A percentile compares a stretch with the other conserved stretches of the same genome.
Conservation (phyloP, 2,888 invertebrate species). For the Lamproptera curius region DNA sequence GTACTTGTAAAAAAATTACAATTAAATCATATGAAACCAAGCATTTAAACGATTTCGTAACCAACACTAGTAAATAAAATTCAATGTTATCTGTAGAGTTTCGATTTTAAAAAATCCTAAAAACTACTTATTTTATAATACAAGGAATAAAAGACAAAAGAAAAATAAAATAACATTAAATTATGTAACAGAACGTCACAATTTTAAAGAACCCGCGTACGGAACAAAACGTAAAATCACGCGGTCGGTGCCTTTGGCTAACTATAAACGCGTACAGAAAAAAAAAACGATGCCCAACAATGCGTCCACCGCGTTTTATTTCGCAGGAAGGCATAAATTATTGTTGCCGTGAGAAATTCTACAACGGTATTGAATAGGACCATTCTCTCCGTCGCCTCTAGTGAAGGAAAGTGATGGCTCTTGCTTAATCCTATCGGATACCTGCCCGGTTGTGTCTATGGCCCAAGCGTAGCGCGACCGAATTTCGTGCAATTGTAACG, state of each 20-base stretch:
- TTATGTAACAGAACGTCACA: too few species aligned
- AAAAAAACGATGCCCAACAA: slow-evolving; percentile 33
- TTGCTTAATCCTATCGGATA: slow-evolving; percentile 27
- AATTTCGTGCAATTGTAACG: slow-evolving; percentile 16
- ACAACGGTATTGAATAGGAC: slow-evolving; percentile 47
- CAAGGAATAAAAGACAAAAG: too few species aligned
- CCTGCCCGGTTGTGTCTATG: slow-evolving; percentile 7
- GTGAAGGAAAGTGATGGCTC: slow-evolving; percentile 57
- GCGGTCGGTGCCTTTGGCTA: slow-evolving; percentile 9
- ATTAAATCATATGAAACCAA: too few species aligned
- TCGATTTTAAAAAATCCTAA: too few species aligned
- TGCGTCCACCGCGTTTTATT: slow-evolving; percentile 34
- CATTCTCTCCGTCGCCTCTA: slow-evolving; percentile 28
- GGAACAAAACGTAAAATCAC: slow-evolving; percentile 2
- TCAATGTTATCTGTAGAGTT: too few species aligned
- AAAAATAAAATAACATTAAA: too few species aligned
- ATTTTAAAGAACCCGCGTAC: background rate
- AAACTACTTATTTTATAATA: too few species aligned
- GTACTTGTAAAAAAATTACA: too few species aligned
- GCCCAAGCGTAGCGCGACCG: slow-evolving; percentile 1
- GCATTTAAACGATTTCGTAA: too few species aligned
- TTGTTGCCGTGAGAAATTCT: slow-evolving; percentile 42
- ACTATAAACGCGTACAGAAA: slow-evolving; percentile 22
- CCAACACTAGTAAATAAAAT: too few species aligned
- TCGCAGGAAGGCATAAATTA: slow-evolving; percentile 30